phyloP scores from a whole-genome alignment of 2,113 vertebrate genomes.

The Cyprinus carpio region DNA sequence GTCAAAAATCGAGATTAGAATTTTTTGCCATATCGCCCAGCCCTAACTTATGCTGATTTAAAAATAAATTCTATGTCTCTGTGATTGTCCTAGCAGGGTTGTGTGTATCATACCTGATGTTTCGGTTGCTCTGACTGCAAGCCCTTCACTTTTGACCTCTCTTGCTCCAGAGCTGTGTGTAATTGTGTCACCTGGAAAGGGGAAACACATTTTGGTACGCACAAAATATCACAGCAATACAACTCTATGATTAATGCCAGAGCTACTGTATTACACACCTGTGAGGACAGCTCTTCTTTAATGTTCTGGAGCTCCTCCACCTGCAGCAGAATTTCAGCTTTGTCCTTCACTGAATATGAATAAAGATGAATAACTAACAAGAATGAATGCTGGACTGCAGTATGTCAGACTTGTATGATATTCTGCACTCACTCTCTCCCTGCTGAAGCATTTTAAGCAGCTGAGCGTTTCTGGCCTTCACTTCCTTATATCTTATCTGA shows the following conservation, averaged over 20 bases:
- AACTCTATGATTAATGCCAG: background rate
- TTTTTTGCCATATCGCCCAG: no score
- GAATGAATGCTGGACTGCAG: background rate
- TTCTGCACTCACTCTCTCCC: conserved; percentile 77
- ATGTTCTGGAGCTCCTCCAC: conserved; percentile 88
- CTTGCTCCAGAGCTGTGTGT: conserved; percentile 89
- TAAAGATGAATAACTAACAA: conserved; percentile 13
- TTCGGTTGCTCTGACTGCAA: conserved; percentile 89
- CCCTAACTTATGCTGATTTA: no score
- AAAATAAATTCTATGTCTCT: no score
- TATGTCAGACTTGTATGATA: background rate
- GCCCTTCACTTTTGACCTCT: conserved; percentile 91
- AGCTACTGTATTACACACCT: conserved; percentile 73
- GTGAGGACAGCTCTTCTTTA: conserved; percentile 89
- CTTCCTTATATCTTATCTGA: conserved; percentile 78
- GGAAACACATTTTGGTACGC: conserved; percentile 31
- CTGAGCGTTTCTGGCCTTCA: conserved; percentile 78
- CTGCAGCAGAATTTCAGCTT: conserved; percentile 91
- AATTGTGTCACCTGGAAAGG: conserved; percentile 81
- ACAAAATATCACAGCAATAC: background rate
- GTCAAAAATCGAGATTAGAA: no score
- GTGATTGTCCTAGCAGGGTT: background rate
- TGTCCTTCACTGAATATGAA: conserved; percentile 87
- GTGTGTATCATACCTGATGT: conserved; percentile 82
- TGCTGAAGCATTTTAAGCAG: conserved; percentile 82